phyloP scores from a whole-genome alignment of 2,888 invertebrate species.

The Zootermopsis nevadensis region DNA sequence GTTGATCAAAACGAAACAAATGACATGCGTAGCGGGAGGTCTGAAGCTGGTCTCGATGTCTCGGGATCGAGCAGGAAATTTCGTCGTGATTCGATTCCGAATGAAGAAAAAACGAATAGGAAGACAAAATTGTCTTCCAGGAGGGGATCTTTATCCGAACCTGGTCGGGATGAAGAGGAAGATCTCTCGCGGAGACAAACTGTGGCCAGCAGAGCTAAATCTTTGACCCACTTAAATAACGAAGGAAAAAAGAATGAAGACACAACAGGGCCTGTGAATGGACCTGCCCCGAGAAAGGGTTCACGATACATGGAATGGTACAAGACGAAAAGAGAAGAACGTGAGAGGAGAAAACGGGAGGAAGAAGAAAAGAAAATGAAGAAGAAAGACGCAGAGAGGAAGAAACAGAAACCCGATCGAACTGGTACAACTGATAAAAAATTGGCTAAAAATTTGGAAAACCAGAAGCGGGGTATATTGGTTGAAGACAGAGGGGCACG shows the following conservation, averaged over 20 bases:
- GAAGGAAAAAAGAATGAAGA: not conserved
- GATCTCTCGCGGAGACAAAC: slow-evolving; percentile 11
- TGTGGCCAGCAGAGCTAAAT: slow-evolving; percentile 34
- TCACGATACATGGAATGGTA: slow-evolving; percentile 86
- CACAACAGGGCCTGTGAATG: slow-evolving; percentile 14
- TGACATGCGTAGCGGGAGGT: not conserved
- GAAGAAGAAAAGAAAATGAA: slow-evolving; percentile 63
- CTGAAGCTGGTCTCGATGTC: not conserved
- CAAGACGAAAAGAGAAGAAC: slow-evolving; percentile 69
- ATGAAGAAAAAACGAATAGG: not conserved
- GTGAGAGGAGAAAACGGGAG: slow-evolving; percentile 62
- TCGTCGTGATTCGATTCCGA: not conserved
- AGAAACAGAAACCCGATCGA: slow-evolving; percentile 50
- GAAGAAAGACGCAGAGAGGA: slow-evolving; percentile 31
- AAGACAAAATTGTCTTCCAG: not conserved
- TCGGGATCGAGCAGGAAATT: not conserved
- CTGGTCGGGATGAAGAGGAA: not conserved
- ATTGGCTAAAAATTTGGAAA: not conserved
- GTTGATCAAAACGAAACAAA: not conserved
- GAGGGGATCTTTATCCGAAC: slow-evolving; percentile 35
- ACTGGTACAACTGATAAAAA: slow-evolving; percentile 51
- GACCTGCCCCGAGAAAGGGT: slow-evolving; percentile 55
- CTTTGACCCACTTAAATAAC: not conserved
- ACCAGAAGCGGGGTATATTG: not conserved
- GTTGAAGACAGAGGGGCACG: slow-evolving; percentile 63